Conservation (phyloP, 1,140 invertebrate species). For the Atopsyche davidsoni region DNA sequence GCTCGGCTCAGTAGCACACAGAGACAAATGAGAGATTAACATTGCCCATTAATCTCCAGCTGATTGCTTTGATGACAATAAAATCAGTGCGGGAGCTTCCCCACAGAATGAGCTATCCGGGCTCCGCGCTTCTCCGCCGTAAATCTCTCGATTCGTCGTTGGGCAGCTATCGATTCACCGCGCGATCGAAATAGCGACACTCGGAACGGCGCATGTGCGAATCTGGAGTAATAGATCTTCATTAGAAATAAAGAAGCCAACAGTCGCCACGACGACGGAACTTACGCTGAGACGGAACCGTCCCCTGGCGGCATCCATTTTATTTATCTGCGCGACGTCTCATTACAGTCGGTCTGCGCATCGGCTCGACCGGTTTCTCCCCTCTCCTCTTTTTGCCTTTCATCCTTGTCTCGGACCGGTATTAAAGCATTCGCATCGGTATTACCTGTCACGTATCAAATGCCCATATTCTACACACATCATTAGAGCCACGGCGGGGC, state of each 20-base stretch:
- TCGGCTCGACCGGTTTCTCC: slow-evolving; percentile 10
- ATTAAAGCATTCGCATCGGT: slow-evolving; percentile 9
- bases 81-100: neutral
- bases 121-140: neutral
- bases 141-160: neutral
- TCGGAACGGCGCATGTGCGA: neutral
- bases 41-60: too few species aligned
- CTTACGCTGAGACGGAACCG: slow-evolving; percentile 7
- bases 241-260: slow-evolving; percentile 22
- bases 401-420: neutral
- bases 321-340: slow-evolving; percentile 21
- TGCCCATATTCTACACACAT: slow-evolving; percentile 28
- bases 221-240: slow-evolving; percentile 14
- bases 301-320: slow-evolving; percentile 15
- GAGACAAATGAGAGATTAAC: too few species aligned
- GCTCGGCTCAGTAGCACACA: too few species aligned
- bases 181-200: slow-evolving; percentile 1
- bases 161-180: too few species aligned
- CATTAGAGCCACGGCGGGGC: slow-evolving; percentile 20
- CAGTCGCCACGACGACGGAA: slow-evolving; percentile 7
- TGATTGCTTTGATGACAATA: neutral
- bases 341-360: slow-evolving; percentile 19
- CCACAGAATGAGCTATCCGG: neutral
- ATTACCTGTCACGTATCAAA: slow-evolving; percentile 21
- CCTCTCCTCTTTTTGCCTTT: slow-evolving; percentile 4